phyloP scores from a whole-genome alignment of 2,888 invertebrate genomes.

The Drosophila emarginata region DNA sequence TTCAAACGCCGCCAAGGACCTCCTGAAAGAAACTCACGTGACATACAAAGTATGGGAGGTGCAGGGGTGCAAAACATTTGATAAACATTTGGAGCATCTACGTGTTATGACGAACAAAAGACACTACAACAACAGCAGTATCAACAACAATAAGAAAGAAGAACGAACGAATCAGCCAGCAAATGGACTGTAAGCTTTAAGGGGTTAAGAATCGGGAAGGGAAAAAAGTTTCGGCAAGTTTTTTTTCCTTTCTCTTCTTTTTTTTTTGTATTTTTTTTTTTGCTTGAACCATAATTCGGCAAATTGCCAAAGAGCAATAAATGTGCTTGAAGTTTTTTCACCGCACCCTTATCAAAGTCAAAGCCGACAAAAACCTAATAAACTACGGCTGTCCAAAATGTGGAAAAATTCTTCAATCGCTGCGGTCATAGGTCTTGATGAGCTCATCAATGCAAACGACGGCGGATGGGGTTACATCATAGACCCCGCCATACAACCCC shows the following conservation, averaged over 20 bases:
- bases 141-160: slow-evolving; percentile 28
- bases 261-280: not conserved
- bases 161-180: slow-evolving; percentile 52
- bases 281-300: slow-evolving; percentile 63
- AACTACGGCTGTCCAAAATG: slow-evolving; percentile 33
- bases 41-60: slow-evolving; percentile 44
- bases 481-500: too few species aligned
- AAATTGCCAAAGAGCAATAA: slow-evolving; percentile 55
- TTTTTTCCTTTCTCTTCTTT: slow-evolving; percentile 13
- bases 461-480: too few species aligned
- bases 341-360: slow-evolving; percentile 75
- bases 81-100: slow-evolving; percentile 67
- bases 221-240: slow-evolving; percentile 33
- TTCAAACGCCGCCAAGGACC: slow-evolving; percentile 5
- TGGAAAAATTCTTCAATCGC: not conserved
- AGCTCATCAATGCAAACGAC: slow-evolving; percentile 1
- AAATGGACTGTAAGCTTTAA: slow-evolving; percentile 61
- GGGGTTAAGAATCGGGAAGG: slow-evolving; percentile 19
- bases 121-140: slow-evolving; percentile 27
- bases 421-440: not conserved
- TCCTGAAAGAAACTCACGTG: slow-evolving; percentile 52
- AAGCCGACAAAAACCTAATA: slow-evolving; percentile 36
- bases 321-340: slow-evolving; percentile 45
- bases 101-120: slow-evolving; percentile 59
- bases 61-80: slow-evolving; percentile 66